phyloP scores from a whole-genome alignment of 2,797 vertebrate species.

The Pachyuromys duprasi region DNA sequence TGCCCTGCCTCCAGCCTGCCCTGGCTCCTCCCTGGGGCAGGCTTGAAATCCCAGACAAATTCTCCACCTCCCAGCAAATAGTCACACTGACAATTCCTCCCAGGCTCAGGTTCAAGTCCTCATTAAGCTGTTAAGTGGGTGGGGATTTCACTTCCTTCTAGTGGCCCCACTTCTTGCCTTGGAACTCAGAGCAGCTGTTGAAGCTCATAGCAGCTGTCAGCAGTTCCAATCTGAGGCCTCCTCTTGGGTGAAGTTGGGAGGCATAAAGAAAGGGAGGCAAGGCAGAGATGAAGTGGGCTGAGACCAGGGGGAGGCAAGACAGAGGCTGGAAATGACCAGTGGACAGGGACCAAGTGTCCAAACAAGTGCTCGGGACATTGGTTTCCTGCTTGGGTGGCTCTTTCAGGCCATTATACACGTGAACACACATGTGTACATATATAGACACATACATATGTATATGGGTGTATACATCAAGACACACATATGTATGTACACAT shows the following conservation, averaged over 20 bases:
- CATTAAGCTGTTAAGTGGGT: constrained; percentile 9
- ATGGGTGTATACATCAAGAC: too few species aligned
- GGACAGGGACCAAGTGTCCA: not conserved
- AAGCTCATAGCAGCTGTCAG: not conserved
- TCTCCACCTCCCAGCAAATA: constrained; percentile 21
- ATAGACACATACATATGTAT: not conserved
- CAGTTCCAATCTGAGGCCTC: fast-evolving
- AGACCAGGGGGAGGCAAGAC: fast-evolving
- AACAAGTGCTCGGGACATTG: too few species aligned
- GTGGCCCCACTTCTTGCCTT: not conserved
- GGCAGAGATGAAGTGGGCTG: too few species aligned
- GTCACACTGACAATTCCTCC: not conserved
- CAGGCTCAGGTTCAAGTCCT: constrained; percentile 60
- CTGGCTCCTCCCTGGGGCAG: fast-evolving
- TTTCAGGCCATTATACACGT: not conserved
- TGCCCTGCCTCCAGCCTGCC: not conserved
- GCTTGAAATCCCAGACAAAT: not conserved
- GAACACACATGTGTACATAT: fast-evolving
- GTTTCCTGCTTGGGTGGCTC: not conserved
- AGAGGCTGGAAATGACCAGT: not conserved
- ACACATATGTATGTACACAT: not conserved
- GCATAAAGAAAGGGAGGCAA: not conserved
- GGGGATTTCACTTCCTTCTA: not conserved
- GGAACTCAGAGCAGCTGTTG: not conserved
- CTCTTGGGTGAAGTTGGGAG: not conserved